phyloP scores from a whole-genome alignment of 2,113 vertebrate species.

The Myocastor coypus region DNA sequence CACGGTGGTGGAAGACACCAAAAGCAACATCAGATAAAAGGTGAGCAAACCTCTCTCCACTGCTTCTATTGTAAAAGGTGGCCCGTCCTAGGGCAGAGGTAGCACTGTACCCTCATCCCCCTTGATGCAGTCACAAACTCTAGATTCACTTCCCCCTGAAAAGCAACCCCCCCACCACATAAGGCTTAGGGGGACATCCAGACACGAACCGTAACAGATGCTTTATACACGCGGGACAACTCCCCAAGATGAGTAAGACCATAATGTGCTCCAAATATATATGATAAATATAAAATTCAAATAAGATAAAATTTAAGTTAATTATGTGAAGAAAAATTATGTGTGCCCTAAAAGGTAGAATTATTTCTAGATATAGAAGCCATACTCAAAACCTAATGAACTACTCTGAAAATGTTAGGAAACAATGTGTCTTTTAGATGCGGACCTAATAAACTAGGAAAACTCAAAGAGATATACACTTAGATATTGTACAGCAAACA shows the following conservation, averaged over 20 bases:
- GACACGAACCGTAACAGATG: not conserved
- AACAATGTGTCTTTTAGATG: not conserved
- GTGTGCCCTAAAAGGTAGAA: not conserved
- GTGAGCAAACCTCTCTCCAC: not conserved
- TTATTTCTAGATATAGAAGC: not conserved
- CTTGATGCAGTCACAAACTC: not conserved
- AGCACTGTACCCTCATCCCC: not conserved
- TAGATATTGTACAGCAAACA: fast-evolving
- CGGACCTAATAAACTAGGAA: not conserved
- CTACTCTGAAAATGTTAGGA: not conserved
- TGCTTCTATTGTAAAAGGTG: not conserved
- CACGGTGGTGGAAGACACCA: not conserved
- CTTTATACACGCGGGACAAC: not conserved
- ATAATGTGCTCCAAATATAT: not conserved
- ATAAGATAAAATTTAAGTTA: not conserved
- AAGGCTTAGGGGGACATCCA: not conserved
- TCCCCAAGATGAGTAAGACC: not conserved
- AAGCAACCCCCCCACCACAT: not conserved
- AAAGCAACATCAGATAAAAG: not conserved
- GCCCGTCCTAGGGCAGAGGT: fast-evolving
- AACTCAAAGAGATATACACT: not conserved
- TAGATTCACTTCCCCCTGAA: not conserved
- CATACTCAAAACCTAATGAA: not conserved
- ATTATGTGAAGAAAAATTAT: not conserved
- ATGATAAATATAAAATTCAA: not conserved